Base-by-base conservation (phyloP, 2,113 vertebrate species). In the Aegithalos caudatus region DNA sequence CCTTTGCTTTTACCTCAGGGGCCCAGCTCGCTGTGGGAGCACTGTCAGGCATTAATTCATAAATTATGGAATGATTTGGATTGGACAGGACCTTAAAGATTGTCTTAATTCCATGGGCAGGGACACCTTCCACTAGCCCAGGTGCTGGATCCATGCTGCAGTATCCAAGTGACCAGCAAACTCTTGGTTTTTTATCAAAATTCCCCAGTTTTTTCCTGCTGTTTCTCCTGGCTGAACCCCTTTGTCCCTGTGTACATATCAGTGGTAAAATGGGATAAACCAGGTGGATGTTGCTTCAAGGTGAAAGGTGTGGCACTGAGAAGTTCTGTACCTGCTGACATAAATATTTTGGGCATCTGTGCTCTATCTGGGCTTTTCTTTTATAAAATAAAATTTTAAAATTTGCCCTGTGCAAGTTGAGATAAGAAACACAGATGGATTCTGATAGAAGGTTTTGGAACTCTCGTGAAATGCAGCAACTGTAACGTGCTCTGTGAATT, bases 401-500 rank as follows among this genome's bases (percentile, higher is more conserved):
- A 25, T 5, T 24, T 33, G 17, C 20, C 50, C 19, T 42, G 0
- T 51, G 27, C 10, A 28, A 23, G 25, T 10, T 0, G 1, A 70
- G 42, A 58, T n/a, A 72, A 73, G 8, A 82, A 79, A 8, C 5
- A 9, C 1, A 2, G 15, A 0, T 64, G n/a, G 3, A 4, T 38
- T 40, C 18, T 66, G 45, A 14, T 15, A 11, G n/a, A 23, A 40
- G 24, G 57, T 38, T 31, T 40, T n/a, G 38, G 21, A 45, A 29
- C n/a, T 64, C 37, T 15, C 31, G 7, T 81, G 29, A 77, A 83
- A 28, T 61, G 2, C 35, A 8, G 4, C 7, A 37, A 20, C 37
- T 87, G 50, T 19, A 31, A 35, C 12, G 0, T 6, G 28, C 58
- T 17, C 23, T n/a, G 21, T n/a, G 47, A 80, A 42, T 12, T 31